Conservation (phyloP, 2,797 vertebrate genomes). For the Cryptoblepharus egeriae region DNA sequence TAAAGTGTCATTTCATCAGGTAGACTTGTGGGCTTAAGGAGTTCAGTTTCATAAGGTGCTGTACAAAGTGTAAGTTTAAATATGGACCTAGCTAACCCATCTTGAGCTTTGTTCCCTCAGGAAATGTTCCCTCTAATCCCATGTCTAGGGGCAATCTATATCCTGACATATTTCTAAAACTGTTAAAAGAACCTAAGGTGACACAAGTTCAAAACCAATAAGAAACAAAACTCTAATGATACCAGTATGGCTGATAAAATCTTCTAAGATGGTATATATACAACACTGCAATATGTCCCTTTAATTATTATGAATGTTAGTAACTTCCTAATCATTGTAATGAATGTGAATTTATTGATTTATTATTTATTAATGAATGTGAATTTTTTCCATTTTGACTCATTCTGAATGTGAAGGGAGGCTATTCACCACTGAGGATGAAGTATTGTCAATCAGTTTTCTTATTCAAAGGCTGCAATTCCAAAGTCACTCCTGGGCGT, state of each 20-base stretch:
- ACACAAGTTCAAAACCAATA: neutral
- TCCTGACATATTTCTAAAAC: neutral
- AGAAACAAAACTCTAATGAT: neutral
- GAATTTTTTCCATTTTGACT: neutral
- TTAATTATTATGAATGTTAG: neutral
- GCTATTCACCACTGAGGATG: too few relatives aligned
- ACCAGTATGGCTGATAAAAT: neutral
- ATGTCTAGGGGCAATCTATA: neutral
- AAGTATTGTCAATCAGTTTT: neutral
- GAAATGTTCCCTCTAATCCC: neutral
- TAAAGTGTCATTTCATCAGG: neutral
- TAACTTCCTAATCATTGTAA: neutral
- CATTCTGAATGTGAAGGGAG: neutral
- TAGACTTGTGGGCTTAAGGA: too few relatives aligned
- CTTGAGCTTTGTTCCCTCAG: neutral
- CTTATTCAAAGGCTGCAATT: too few relatives aligned
- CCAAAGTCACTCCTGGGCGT: too few relatives aligned
- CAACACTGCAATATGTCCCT: neutral
- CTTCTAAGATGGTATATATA: neutral
- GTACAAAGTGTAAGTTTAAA: constrained; percentile 14
- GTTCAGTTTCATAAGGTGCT: neutral
- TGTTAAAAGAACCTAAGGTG: neutral
- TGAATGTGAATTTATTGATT: neutral
- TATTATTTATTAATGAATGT: too few relatives aligned
- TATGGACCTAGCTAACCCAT: neutral